These are phyloP conservation scores for Armadillidium nasatum DNA, from an alignment of 1,140 invertebrate genomes.

Conservation along the genomic window DNA sequence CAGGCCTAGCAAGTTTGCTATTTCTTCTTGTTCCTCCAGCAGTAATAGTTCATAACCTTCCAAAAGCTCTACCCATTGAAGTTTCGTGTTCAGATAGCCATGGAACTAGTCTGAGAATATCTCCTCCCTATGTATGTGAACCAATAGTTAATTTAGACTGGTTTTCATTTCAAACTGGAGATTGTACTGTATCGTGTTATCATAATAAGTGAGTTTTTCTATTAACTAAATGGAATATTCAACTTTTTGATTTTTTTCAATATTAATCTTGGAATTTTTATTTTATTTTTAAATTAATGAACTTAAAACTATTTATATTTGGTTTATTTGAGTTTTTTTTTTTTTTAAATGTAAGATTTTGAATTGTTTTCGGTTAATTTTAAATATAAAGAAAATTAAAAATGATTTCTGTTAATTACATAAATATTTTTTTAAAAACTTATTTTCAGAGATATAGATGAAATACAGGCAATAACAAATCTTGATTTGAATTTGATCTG, in stretches of 20 bases:
- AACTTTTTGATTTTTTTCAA: too few relatives aligned
- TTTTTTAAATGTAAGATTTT: too few relatives aligned
- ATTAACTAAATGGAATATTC: too few relatives aligned
- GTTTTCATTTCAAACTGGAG: not conserved
- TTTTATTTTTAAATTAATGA: too few relatives aligned
- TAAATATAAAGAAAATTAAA: too few relatives aligned
- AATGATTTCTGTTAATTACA: too few relatives aligned
- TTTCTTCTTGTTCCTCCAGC: not conserved
- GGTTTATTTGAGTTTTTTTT: not conserved
- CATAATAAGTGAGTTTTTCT: not conserved
- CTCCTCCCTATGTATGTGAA: not conserved
- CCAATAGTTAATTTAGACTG: not conserved
- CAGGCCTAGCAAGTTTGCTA: not conserved
- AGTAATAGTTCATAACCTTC: constrained; percentile 2
- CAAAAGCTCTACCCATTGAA: not conserved
- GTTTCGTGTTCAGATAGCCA: not conserved
- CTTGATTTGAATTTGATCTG: too few relatives aligned
- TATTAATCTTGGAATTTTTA: too few relatives aligned
- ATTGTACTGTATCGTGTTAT: not conserved
- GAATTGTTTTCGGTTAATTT: too few relatives aligned
- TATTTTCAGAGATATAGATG: too few relatives aligned
- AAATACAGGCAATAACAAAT: too few relatives aligned
- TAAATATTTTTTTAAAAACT: too few relatives aligned
- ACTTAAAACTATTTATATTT: not conserved
- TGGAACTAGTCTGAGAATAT: not conserved